Evolutionary conservation across 2,113 vertebrate genomes (phyloP).

Genomic region (Balaeniceps rex): DNA sequence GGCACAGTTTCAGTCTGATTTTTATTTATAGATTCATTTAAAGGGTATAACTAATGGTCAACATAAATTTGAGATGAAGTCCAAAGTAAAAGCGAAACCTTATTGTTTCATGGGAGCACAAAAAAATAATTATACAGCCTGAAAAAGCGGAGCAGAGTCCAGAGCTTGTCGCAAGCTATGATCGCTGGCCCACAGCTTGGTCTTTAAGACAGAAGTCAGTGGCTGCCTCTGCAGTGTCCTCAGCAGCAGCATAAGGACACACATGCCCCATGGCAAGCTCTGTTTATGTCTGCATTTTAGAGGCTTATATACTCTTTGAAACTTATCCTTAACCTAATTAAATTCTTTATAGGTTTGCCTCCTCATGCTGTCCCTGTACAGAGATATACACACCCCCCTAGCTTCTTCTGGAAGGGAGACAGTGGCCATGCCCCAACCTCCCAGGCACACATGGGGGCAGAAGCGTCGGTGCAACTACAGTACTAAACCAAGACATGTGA

Average conservation of each 20-base stretch:
- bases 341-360: neutral
- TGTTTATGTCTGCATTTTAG: neutral
- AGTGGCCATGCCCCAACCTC: neutral
- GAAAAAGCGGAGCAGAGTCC: neutral
- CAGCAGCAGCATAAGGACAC: conserved; percentile 5
- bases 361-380: neutral
- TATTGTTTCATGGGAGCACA: neutral
- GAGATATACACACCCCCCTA: neutral
- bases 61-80: neutral
- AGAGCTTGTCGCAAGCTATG: neutral
- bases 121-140: neutral
- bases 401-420: neutral
- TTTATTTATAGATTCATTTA: neutral
- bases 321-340: neutral
- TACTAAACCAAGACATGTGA: neutral
- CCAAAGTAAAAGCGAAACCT: conserved; percentile 49
- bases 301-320: conserved; percentile 10
- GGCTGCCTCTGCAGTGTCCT: conserved; percentile 25
- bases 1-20: neutral
- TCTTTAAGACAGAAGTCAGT: neutral
- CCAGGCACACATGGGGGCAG: neutral
- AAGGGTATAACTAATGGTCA: conserved; percentile 1
- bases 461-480: neutral
- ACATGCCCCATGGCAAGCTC: conserved; percentile 24
- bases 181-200: neutral